Evolutionary conservation across 2,113 vertebrate genomes (phyloP).

Genomic region (Engraulis encrasicolus): DNA sequence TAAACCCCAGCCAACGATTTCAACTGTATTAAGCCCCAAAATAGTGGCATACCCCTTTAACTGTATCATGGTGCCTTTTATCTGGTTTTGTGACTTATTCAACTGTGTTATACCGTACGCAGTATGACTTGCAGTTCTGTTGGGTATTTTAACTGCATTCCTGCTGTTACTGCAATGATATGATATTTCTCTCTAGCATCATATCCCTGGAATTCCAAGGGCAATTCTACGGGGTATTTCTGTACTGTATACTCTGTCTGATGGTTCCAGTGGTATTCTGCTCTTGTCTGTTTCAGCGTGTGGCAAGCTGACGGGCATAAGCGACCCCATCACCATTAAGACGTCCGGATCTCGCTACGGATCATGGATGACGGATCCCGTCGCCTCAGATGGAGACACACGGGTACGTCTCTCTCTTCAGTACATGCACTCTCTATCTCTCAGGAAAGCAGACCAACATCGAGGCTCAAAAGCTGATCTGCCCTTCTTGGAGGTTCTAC

Average conservation of each 20-base stretch:
- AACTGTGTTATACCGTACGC: no score
- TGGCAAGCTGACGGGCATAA: slow-evolving; percentile 94
- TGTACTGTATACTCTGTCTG: neutral
- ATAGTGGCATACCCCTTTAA: no score
- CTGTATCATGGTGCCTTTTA: no score
- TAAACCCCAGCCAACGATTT: no score
- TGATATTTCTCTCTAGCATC: neutral
- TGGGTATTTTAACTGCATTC: neutral
- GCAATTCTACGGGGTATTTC: neutral
- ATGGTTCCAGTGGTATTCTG: neutral
- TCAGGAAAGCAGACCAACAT: neutral
- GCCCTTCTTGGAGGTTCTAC: no score
- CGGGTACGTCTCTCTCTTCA: slow-evolving; percentile 85
- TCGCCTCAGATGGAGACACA: slow-evolving; percentile 88
- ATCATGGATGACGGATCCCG: slow-evolving; percentile 96
- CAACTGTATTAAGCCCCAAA: no score
- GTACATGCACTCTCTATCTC: slow-evolving; percentile 13
- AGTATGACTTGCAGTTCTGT: no score
- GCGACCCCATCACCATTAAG: slow-evolving; percentile 92
- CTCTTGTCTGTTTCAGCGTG: slow-evolving; percentile 80
- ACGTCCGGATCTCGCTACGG: slow-evolving; percentile 94
- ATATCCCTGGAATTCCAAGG: no score
- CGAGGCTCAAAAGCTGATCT: no score
- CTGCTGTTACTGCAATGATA: neutral
- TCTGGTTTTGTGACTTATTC: no score